Percentiles rank a stretch among this genome's conserved stretches.
Evolutionary conservation across 2,797 vertebrate species (phyloP).

Genomic region (Danio aesculapii): DNA sequence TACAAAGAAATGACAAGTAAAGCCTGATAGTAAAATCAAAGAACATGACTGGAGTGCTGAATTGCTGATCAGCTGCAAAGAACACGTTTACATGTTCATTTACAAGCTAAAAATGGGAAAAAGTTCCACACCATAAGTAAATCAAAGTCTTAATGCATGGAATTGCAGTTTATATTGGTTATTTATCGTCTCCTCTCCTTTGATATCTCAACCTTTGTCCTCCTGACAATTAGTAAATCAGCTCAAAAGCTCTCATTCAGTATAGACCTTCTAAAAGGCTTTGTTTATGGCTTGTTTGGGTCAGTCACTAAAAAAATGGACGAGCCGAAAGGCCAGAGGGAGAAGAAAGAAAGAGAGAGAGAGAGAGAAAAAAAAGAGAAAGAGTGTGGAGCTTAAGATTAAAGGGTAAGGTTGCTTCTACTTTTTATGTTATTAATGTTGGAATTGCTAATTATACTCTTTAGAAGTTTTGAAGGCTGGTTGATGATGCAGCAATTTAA

Average conservation of each 20-base stretch:
- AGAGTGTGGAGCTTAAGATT: constrained; percentile 71
- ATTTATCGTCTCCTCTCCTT: too few relatives aligned
- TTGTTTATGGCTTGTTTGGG: constrained; percentile 70
- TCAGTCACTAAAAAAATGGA: constrained; percentile 63
- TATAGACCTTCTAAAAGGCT: constrained; percentile 59
- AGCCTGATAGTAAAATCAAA: too few relatives aligned
- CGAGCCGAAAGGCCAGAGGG: constrained; percentile 57
- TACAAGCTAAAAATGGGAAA: too few relatives aligned
- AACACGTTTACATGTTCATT: too few relatives aligned
- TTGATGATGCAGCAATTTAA: constrained; percentile 74
- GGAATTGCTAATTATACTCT: constrained; percentile 75
- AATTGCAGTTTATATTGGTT: too few relatives aligned
- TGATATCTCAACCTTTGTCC: too few relatives aligned
- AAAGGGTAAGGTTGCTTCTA: constrained; percentile 73
- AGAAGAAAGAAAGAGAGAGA: constrained; percentile 55
- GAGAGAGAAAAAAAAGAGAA: too few relatives aligned
- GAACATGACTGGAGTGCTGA: too few relatives aligned
- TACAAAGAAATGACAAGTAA: too few relatives aligned
- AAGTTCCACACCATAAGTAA: too few relatives aligned
- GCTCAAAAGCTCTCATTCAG: constrained; percentile 65
- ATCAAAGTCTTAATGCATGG: too few relatives aligned
- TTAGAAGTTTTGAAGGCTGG: constrained; percentile 72
- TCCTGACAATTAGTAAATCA: constrained; percentile 65
- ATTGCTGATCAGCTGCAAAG: too few relatives aligned
- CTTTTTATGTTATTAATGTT: constrained; percentile 76